A percentile compares a stretch with the other conserved stretches of the same genome.
Evolutionary conservation across 2,113 vertebrate genomes (phyloP).

Genomic region (Eolophus roseicapilla): DNA sequence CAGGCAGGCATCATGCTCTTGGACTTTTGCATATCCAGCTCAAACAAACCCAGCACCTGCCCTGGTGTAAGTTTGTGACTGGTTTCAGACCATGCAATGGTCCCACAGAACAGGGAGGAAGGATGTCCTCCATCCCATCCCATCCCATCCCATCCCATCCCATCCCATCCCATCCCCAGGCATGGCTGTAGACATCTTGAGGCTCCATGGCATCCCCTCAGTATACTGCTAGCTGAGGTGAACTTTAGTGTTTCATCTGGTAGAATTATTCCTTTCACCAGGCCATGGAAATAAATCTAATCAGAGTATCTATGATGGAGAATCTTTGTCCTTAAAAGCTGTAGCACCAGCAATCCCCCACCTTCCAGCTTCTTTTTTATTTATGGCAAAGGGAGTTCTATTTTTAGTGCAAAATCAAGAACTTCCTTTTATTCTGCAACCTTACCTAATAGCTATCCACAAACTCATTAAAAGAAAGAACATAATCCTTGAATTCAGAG

Average conservation of each 20-base stretch:
- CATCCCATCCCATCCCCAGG: fast-evolving
- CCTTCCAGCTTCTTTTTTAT: background rate
- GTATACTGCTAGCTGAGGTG: background rate
- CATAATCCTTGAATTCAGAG: background rate
- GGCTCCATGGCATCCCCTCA: background rate
- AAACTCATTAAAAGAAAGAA: background rate
- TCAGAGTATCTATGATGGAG: background rate
- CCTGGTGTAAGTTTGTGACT: no score
- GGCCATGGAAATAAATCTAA: background rate
- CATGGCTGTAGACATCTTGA: background rate
- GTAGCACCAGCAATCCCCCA: background rate
- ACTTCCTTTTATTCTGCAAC: background rate
- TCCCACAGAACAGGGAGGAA: background rate
- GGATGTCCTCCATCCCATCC: background rate
- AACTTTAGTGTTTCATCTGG: background rate
- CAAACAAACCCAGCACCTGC: background rate
- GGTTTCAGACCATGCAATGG: background rate
- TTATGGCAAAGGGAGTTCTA: background rate
- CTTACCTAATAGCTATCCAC: background rate
- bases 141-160: fast-evolving
- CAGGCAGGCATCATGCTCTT: background rate
- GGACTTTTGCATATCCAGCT: background rate
- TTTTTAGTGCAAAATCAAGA: background rate
- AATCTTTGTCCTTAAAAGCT: background rate
- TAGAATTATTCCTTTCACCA: background rate